Evolutionary conservation across 2,888 invertebrate species (phyloP).

Genomic region (Latrodectus elegans): DNA sequence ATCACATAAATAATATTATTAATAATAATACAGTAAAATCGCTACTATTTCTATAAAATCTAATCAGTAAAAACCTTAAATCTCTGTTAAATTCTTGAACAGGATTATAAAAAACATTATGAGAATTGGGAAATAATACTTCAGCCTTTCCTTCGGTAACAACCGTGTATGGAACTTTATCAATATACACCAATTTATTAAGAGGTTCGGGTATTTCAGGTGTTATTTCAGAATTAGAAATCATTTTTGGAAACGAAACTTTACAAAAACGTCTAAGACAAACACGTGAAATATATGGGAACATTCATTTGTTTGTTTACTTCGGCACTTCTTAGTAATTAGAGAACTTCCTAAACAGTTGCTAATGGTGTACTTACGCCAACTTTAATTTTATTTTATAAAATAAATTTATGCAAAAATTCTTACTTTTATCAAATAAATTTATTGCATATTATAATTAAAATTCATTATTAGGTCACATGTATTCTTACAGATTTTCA

Average conservation of each 20-base stretch:
- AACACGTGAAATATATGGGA: neutral
- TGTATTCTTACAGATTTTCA: too few species aligned
- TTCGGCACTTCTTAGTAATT: too few species aligned
- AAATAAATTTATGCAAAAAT: too few species aligned
- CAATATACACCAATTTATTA: constrained; percentile 55
- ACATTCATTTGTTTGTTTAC: neutral
- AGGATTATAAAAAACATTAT: constrained; percentile 95
- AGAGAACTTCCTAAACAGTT: too few species aligned
- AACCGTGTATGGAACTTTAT: constrained; percentile 70
- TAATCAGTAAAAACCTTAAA: constrained; percentile 79
- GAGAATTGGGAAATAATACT: constrained; percentile 80
- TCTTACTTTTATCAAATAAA: too few species aligned
- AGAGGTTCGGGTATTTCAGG: constrained; percentile 4
- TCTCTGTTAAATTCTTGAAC: constrained; percentile 99
- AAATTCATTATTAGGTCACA: too few species aligned
- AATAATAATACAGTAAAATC: neutral
- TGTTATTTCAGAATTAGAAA: neutral
- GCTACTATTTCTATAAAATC: neutral
- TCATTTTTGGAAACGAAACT: neutral
- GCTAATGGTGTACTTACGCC: too few species aligned
- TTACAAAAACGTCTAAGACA: neutral
- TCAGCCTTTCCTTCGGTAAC: constrained; percentile 85
- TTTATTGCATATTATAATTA: too few species aligned
- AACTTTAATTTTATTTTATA: too few species aligned
- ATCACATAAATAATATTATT: neutral